Conservation (phyloP, 2,797 vertebrate genomes). For the Petrocephalus schoutedeni region DNA sequence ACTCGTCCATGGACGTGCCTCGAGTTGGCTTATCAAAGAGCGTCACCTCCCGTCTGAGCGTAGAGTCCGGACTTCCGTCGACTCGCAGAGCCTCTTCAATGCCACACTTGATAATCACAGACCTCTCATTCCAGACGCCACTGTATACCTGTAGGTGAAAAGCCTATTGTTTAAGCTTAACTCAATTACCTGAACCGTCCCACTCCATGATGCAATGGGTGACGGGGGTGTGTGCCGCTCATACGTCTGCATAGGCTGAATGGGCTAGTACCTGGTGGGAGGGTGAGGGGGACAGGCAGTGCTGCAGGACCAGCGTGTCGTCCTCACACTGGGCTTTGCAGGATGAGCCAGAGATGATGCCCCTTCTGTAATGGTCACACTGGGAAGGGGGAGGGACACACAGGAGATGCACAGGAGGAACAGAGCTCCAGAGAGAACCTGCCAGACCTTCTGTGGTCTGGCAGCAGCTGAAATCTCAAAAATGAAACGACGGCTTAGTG, state of each 20-base stretch:
- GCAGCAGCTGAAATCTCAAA: neutral
- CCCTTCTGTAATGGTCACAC: conserved; percentile 92
- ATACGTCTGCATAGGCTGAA: neutral
- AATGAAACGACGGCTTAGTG: neutral
- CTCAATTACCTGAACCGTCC: neutral
- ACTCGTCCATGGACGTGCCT: conserved; percentile 94
- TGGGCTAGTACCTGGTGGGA: conserved; percentile 71
- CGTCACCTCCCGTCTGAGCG: conserved; percentile 65
- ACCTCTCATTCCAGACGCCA: conserved; percentile 81
- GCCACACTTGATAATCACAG: conserved; percentile 88
- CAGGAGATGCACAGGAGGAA: neutral
- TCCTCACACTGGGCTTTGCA: conserved; percentile 87
- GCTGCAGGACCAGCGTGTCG: conserved; percentile 71
- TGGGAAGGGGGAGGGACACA: conserved; percentile 41
- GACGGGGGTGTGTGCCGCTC: neutral
- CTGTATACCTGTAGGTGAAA: conserved; percentile 74
- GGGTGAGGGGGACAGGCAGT: conserved; percentile 80
- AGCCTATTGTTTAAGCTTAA: neutral
- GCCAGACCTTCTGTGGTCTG: neutral
- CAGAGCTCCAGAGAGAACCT: neutral
- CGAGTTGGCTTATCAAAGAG: conserved; percentile 87
- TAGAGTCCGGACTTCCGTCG: conserved; percentile 54
- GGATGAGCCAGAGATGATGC: conserved; percentile 87
- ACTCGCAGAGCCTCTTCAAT: conserved; percentile 65
- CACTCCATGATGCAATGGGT: neutral